A percentile compares a stretch with the other conserved stretches of the same genome.
Conservation (phyloP, 2,113 vertebrate species). For the Lipophrys pholis region DNA sequence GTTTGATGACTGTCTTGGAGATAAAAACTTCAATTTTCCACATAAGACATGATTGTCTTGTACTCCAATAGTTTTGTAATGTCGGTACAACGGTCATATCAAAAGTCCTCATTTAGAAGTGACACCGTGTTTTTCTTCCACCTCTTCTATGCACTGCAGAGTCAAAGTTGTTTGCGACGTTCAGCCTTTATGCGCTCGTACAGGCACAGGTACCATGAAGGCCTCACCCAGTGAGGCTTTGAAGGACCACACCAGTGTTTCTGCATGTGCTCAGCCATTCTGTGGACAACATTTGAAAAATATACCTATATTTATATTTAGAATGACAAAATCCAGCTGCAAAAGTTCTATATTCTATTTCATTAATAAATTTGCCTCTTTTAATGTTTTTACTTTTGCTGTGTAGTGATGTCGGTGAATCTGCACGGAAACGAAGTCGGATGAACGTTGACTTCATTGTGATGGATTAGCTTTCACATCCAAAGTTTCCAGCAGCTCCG, state of each 20-base stretch:
- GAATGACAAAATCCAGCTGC: background rate
- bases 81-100: background rate
- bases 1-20: too few relatives aligned
- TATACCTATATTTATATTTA: background rate
- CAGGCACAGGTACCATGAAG: constrained; percentile 50
- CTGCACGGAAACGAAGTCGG: background rate
- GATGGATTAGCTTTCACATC: background rate
- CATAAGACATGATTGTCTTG: background rate
- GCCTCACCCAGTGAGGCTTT: constrained; percentile 18
- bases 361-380: background rate
- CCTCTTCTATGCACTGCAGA: constrained; percentile 79
- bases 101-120: constrained; percentile 6
- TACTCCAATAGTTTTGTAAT: constrained; percentile 1
- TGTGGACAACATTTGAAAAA: background rate
- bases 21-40: background rate
- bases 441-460: background rate
- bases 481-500: too few relatives aligned
- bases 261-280: constrained; percentile 33
- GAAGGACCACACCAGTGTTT: constrained; percentile 39
- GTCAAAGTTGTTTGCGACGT: constrained; percentile 53
- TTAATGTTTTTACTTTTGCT: background rate
- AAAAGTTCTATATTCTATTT: background rate
- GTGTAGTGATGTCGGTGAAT: constrained; percentile 3
- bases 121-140: constrained; percentile 32
- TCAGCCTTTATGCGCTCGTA: constrained; percentile 46